Evolutionary conservation across 2,888 invertebrate species (phyloP).

Genomic region (Drosophila birchii): DNA sequence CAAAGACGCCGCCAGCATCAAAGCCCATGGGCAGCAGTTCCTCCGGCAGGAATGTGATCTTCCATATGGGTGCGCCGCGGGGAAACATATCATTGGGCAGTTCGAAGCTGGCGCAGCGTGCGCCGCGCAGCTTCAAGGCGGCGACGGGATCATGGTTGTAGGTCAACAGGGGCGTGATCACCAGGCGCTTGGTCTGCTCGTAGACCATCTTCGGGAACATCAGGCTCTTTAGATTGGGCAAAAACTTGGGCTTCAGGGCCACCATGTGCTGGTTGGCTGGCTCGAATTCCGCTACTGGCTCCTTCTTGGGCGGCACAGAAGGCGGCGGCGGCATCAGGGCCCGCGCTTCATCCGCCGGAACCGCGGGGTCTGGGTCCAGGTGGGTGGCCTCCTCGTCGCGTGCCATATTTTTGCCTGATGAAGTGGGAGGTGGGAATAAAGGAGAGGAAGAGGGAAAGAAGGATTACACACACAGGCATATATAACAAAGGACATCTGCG

Average conservation of each 20-base stretch:
- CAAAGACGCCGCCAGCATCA: conserved; percentile 41
- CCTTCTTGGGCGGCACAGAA: background rate
- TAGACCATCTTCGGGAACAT: background rate
- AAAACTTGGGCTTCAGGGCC: conserved; percentile 17
- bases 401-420: background rate
- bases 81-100: conserved; percentile 35
- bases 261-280: background rate
- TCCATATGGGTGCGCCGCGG: conserved; percentile 12
- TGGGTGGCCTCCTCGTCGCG: background rate
- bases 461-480: background rate
- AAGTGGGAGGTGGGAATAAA: background rate
- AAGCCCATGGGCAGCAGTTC: conserved; percentile 27
- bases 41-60: conserved; percentile 32
- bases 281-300: background rate
- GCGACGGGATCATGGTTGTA: conserved; percentile 23
- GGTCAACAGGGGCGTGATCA: background rate
- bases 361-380: background rate
- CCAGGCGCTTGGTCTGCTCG: conserved; percentile 11
- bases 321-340: background rate
- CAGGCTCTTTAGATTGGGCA: conserved; percentile 30
- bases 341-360: background rate
- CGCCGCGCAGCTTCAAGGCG: background rate
- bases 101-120: conserved; percentile 21
- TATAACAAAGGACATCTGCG: background rate
- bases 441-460: background rate